Evolutionary conservation across 2,888 invertebrate genomes (phyloP).

Genomic region (Gymnosoma rotundatum): DNA sequence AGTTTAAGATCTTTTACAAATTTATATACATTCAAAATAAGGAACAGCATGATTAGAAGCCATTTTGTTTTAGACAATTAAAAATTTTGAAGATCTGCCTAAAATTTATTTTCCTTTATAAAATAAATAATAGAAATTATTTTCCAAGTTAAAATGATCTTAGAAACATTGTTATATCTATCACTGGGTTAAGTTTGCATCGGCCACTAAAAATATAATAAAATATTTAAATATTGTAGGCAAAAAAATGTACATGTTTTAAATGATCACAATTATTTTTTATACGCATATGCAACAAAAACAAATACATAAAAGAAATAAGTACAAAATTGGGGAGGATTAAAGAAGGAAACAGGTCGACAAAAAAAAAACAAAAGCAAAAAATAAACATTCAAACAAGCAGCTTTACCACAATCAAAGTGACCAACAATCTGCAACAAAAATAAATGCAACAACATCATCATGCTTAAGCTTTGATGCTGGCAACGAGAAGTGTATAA

Average conservation of each 20-base stretch:
- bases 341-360: constrained; percentile 41
- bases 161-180: neutral
- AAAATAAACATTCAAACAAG: constrained; percentile 31
- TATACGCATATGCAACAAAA: constrained; percentile 41
- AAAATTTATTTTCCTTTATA: too few relatives aligned
- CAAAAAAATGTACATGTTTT: constrained; percentile 60
- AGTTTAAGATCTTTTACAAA: too few relatives aligned
- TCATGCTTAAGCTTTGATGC: constrained; percentile 69
- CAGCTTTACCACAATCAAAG: constrained; percentile 62
- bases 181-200: constrained; percentile 27
- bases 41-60: too few relatives aligned
- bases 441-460: constrained; percentile 57
- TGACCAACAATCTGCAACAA: constrained; percentile 47
- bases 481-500: constrained; percentile 20
- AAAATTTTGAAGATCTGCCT: too few relatives aligned
- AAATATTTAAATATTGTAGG: constrained; percentile 59
- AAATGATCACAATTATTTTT: constrained; percentile 66
- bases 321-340: constrained; percentile 57
- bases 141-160: neutral
- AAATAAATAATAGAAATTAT: too few relatives aligned
- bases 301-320: constrained; percentile 21
- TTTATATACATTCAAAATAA: too few relatives aligned
- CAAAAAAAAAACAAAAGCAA: neutral
- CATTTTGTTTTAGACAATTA: too few relatives aligned
- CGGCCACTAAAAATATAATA: constrained; percentile 42